Conservation (phyloP, 2,888 invertebrate genomes). For the Agriopis marginaria region DNA sequence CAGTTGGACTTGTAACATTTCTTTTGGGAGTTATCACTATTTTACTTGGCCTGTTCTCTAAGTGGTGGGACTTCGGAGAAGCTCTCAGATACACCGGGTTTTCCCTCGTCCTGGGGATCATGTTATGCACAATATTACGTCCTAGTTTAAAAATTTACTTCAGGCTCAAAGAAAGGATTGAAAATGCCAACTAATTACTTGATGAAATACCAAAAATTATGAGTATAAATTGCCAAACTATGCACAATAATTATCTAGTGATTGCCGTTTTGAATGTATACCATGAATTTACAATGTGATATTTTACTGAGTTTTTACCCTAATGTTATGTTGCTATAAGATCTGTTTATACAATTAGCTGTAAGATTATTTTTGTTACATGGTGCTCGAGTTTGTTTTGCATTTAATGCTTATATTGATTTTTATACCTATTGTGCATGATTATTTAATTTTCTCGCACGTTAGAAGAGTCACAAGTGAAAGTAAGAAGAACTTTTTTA, state of each 20-base stretch:
- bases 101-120: constrained; percentile 66
- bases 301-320: constrained; percentile 20
- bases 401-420: constrained; percentile 13
- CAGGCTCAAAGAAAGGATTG: constrained; percentile 77
- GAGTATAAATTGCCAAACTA: constrained; percentile 20
- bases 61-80: constrained; percentile 78
- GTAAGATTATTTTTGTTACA: constrained; percentile 19
- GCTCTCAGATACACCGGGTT: constrained; percentile 68
- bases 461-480: too few species aligned
- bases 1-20: constrained; percentile 74
- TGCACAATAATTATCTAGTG: constrained; percentile 30
- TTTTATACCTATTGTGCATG: constrained; percentile 3
- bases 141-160: constrained; percentile 80
- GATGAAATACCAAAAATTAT: constrained; percentile 3
- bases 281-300: constrained; percentile 27
- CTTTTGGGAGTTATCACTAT: constrained; percentile 75
- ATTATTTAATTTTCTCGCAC: not conserved
- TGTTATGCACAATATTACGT: constrained; percentile 74
- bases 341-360: constrained; percentile 21
- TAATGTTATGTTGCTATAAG: constrained; percentile 14
- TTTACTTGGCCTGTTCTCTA: constrained; percentile 71
- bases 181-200: constrained; percentile 67
- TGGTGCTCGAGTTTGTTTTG: constrained; percentile 29
- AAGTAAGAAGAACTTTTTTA: too few species aligned
- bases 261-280: constrained; percentile 26